Conservation (phyloP, 2,888 invertebrate species). For the Chalcosyrphus nemorum region DNA sequence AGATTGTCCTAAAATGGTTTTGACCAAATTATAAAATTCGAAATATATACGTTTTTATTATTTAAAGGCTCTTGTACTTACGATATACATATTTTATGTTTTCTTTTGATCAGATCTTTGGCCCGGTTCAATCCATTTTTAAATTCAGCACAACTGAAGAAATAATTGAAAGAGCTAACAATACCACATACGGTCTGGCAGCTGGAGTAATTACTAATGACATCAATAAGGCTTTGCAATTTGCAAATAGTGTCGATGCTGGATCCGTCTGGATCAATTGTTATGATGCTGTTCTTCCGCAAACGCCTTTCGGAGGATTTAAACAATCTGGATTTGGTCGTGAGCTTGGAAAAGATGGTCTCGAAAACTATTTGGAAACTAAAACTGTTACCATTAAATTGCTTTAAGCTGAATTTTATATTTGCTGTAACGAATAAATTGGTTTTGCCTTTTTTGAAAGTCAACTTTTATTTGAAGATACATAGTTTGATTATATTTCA, state of each 20-base stretch:
- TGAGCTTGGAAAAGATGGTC: constrained; percentile 90
- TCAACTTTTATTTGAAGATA: neutral
- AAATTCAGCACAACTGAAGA: constrained; percentile 89
- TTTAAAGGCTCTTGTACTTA: too few relatives aligned
- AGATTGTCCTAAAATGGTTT: too few relatives aligned
- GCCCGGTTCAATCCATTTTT: constrained; percentile 93
- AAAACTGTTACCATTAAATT: constrained; percentile 88
- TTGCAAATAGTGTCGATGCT: constrained; percentile 88
- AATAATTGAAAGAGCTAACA: constrained; percentile 91
- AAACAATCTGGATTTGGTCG: constrained; percentile 94
- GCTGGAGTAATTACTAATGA: constrained; percentile 92
- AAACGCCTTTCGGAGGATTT: constrained; percentile 94
- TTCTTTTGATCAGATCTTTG: constrained; percentile 88
- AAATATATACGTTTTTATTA: too few relatives aligned
- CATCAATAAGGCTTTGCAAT: constrained; percentile 89
- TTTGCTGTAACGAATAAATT: neutral
- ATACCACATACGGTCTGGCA: constrained; percentile 90
- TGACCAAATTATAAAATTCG: too few relatives aligned
- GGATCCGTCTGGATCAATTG: constrained; percentile 89
- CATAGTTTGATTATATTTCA: too few relatives aligned
- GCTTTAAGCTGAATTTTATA: constrained; percentile 66
- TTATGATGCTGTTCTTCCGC: constrained; percentile 83
- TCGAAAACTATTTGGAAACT: constrained; percentile 89
- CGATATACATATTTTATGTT: too few relatives aligned
- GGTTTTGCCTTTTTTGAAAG: neutral